Conservation (phyloP, 2,888 invertebrate genomes). For the Leptinotarsa haldemani region DNA sequence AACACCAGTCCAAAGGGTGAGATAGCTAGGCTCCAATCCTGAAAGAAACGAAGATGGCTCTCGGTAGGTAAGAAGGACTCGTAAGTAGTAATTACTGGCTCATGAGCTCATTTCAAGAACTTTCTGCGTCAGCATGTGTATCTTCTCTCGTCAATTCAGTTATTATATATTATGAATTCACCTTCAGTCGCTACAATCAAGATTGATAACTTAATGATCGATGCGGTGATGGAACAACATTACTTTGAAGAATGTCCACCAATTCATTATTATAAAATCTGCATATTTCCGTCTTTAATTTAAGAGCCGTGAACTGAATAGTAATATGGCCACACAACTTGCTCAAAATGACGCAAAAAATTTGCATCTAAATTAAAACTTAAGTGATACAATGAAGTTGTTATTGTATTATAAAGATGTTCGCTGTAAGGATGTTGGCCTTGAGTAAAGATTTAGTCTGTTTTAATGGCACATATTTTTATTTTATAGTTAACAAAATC, state of each 20-base stretch:
- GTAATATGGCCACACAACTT: constrained; percentile 45
- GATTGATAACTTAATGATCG: constrained; percentile 41
- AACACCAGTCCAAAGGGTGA: too few relatives aligned
- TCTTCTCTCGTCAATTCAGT: not conserved
- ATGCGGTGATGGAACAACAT: constrained; percentile 33
- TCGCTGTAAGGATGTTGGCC: constrained; percentile 33
- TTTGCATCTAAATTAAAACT: constrained; percentile 48
- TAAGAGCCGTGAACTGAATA: constrained; percentile 38
- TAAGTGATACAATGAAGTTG: constrained; percentile 43
- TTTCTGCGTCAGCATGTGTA: not conserved
- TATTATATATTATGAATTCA: constrained; percentile 27
- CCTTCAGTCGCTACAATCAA: constrained; percentile 33
- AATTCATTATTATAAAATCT: constrained; percentile 42
- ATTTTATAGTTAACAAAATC: constrained; percentile 33
- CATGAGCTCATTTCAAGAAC: too few relatives aligned
- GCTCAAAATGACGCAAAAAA: constrained; percentile 45
- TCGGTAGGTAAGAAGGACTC: too few relatives aligned
- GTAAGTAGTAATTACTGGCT: too few relatives aligned
- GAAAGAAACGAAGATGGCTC: too few relatives aligned
- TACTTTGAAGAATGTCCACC: constrained; percentile 28
- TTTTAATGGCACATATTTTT: constrained; percentile 27
- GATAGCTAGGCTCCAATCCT: too few relatives aligned
- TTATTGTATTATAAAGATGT: constrained; percentile 40
- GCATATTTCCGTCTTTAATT: constrained; percentile 46
- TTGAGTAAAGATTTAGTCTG: constrained; percentile 33